Conservation (phyloP, 2,888 invertebrate genomes). For the Limenitis arthemis region DNA sequence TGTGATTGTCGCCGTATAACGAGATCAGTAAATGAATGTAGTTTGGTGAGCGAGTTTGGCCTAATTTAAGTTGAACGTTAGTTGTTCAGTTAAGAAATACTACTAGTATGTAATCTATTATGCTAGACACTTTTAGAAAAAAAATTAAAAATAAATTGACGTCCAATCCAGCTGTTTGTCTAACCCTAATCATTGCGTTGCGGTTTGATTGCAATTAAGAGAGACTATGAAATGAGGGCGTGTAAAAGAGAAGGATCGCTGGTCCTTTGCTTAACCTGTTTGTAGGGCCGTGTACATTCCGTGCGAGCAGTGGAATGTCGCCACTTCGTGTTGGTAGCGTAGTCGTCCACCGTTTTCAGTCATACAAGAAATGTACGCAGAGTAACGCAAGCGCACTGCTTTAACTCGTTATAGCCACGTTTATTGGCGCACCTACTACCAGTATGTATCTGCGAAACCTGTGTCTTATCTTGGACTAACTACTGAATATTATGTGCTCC, state of each 20-base stretch:
- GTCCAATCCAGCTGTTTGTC: constrained; percentile 46
- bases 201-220: constrained; percentile 20
- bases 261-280: constrained; percentile 55
- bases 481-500: constrained; percentile 32
- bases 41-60: constrained; percentile 27
- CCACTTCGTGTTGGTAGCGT: constrained; percentile 60
- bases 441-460: constrained; percentile 40
- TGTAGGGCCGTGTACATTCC: constrained; percentile 61
- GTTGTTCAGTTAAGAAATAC: no score
- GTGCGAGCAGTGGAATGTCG: constrained; percentile 62
- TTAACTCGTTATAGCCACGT: constrained; percentile 46
- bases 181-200: constrained; percentile 16
- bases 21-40: constrained; percentile 54
- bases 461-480: constrained; percentile 48
- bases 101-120: no score
- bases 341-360: constrained; percentile 51
- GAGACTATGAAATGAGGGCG: constrained; percentile 38
- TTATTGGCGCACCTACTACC: constrained; percentile 48
- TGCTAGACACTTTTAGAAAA: no score
- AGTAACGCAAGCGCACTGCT: constrained; percentile 46
- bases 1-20: constrained; percentile 57
- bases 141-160: no score
- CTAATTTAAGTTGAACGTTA: no score
- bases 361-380: constrained; percentile 61
- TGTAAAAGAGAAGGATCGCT: constrained; percentile 45